A percentile compares a stretch with the other conserved stretches of the same genome.
phyloP scores from a whole-genome alignment of 2,113 vertebrate species.

The Erythrolamprus reginae region DNA sequence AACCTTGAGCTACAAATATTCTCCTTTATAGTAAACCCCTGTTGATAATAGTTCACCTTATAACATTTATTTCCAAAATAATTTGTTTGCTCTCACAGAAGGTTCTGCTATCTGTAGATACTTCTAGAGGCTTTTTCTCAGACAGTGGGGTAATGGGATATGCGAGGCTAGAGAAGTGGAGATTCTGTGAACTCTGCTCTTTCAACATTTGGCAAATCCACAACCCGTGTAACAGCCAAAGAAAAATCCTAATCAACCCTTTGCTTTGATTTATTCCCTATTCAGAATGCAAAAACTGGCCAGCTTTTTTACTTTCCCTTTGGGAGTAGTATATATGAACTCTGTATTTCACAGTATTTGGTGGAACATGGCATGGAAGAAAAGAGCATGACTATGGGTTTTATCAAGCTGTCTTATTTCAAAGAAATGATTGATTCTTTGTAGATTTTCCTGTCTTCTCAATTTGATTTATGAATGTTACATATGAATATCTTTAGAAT shows the following conservation, averaged over 20 bases:
- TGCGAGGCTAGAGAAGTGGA: neutral
- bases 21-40: no score
- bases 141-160: fast-evolving
- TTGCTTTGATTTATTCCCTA: neutral
- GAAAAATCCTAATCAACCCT: neutral
- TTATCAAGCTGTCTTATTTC: slow-evolving; percentile 37
- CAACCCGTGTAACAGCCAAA: neutral
- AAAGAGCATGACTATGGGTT: slow-evolving; percentile 27
- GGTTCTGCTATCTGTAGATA: neutral
- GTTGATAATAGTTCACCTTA: neutral
- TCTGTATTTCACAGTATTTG: slow-evolving; percentile 20
- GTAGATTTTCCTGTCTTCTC: neutral
- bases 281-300: neutral
- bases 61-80: neutral
- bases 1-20: no score
- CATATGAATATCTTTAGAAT: neutral
- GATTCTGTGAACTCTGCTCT: neutral
- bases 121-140: neutral
- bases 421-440: slow-evolving; percentile 12
- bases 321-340: slow-evolving; percentile 40
- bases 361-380: slow-evolving; percentile 8
- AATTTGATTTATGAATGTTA: slow-evolving; percentile 8
- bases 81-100: neutral
- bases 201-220: neutral
- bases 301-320: slow-evolving; percentile 8